These are phyloP conservation scores for Cottoperca gobio DNA, from an alignment of 2,797 vertebrate species.

Conservation along the genomic window DNA sequence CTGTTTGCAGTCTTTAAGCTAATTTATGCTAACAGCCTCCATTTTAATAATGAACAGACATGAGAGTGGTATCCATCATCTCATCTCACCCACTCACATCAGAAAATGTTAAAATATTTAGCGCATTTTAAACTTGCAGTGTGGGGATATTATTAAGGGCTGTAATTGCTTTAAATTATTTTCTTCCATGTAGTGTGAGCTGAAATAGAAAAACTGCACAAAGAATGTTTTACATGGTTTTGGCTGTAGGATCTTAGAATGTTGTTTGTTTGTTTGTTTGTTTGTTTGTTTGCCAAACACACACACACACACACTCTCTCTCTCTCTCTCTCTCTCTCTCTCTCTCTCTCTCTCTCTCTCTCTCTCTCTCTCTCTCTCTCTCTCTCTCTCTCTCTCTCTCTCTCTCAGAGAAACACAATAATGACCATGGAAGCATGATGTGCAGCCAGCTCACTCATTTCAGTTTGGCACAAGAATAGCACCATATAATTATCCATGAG, in stretches of 20 bases:
- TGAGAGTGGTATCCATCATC: background rate
- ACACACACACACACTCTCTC: conserved; percentile 10
- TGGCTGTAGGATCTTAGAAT: background rate
- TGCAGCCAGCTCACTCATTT: conserved; percentile 42
- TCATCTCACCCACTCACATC: background rate
- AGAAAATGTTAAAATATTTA: background rate
- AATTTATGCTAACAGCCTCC: background rate
- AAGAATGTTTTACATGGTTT: background rate
- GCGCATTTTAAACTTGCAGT: no score
- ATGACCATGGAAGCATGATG: conserved; percentile 12
- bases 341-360: background rate
- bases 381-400: background rate
- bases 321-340: no score
- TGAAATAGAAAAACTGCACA: background rate
- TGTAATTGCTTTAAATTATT: background rate
- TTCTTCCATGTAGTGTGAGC: background rate
- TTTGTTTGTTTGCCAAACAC: conserved; percentile 3
- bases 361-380: background rate
- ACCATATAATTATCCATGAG: conserved; percentile 32
- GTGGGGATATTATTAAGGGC: background rate
- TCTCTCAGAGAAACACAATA: conserved; percentile 5
- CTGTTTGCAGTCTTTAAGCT: background rate
- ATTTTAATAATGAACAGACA: background rate
- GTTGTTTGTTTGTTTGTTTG: background rate
- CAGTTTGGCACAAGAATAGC: conserved; percentile 30